Conservation (phyloP, 23 tunicate species). For the Halocynthia roretzi region DNA sequence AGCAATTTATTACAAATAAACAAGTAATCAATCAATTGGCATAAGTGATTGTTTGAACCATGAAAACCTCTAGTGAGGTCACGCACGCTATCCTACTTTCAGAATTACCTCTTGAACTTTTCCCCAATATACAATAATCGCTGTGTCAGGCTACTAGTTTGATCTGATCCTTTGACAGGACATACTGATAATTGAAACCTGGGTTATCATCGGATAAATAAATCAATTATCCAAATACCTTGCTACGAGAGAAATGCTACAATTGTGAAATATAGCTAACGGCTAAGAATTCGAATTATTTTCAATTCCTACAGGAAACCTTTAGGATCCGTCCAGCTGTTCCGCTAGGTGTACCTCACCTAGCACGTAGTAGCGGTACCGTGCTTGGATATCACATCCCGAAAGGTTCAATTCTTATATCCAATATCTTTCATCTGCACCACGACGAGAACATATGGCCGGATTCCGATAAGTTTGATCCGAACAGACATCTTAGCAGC, state of each 20-base stretch:
- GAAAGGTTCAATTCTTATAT: conserved; percentile 26
- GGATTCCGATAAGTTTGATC: conserved; percentile 51
- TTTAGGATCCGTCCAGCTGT: conserved; percentile 31
- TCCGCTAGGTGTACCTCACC: conserved; percentile 45
- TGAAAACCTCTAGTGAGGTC: no score
- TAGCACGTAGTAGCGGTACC: conserved; percentile 17
- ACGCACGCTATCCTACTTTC: no score
- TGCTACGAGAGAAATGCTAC: background rate
- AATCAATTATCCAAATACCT: background rate
- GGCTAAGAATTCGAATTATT: background rate
- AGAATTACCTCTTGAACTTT: no score
- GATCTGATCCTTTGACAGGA: no score
- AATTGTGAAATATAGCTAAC: background rate
- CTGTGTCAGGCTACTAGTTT: no score
- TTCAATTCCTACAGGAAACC: conserved; percentile 30
- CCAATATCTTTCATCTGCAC: conserved; percentile 45
- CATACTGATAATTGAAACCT: no score
- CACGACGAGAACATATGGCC: conserved; percentile 46
- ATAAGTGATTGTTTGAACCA: no score
- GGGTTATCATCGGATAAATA: no score
- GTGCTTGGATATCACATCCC: conserved; percentile 48
- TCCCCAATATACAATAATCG: no score
- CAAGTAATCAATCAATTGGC: no score
- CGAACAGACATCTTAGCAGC: conserved; percentile 41
- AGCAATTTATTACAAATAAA: background rate